Evolutionary conservation across 2,113 vertebrate species (phyloP).

Genomic region (Prionailurus viverrinus): DNA sequence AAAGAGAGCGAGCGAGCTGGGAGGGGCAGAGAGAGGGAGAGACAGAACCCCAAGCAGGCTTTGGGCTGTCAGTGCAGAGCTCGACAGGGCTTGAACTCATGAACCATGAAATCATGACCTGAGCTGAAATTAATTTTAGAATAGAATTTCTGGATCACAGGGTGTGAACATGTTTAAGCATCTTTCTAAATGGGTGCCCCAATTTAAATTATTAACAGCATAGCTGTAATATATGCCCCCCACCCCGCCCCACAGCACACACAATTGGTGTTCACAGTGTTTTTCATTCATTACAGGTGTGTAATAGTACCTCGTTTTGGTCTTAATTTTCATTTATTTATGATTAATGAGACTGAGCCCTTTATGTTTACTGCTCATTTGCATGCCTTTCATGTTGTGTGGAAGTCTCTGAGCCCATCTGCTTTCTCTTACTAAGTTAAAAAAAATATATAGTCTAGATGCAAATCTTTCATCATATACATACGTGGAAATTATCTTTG

Average conservation of each 20-base stretch:
- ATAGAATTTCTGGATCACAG: not conserved
- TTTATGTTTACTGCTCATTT: not conserved
- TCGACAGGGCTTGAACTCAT: not conserved
- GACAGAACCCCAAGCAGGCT: not conserved
- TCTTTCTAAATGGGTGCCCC: not conserved
- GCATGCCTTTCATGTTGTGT: not conserved
- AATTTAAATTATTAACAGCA: not conserved
- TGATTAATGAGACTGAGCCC: not conserved
- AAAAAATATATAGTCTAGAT: not conserved
- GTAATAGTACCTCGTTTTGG: not conserved
- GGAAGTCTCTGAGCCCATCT: not conserved
- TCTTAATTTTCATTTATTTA: conserved; percentile 18
- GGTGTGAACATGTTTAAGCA: not conserved
- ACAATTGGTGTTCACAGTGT: not conserved
- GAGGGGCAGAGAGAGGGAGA: not conserved
- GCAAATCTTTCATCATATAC: not conserved
- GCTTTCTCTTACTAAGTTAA: not conserved
- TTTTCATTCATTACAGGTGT: not conserved
- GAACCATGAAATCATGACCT: not conserved
- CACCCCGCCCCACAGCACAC: too few species aligned
- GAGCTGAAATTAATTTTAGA: not conserved
- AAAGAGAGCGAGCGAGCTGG: not conserved
- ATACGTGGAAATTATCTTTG: not conserved
- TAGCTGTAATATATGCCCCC: not conserved
- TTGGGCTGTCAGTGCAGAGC: not conserved